Evolutionary conservation across 2,113 vertebrate genomes (phyloP).

Genomic region (Microtus ochrogaster): DNA sequence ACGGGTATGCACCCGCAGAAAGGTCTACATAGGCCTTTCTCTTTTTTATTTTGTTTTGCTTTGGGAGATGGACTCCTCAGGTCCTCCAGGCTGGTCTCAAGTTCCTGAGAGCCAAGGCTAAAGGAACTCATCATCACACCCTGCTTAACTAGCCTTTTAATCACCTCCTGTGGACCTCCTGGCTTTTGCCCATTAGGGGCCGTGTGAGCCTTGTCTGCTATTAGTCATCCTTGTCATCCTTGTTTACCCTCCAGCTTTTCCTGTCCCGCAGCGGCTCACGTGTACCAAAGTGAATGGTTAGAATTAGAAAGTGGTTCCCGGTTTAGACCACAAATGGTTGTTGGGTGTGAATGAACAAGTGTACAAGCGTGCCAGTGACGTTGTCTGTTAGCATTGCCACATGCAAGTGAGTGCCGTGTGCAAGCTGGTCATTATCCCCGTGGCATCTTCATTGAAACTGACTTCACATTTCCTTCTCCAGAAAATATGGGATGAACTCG

Average conservation of each 20-base stretch:
- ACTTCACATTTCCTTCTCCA: constrained; percentile 76
- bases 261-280: neutral
- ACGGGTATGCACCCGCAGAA: neutral
- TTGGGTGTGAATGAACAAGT: neutral
- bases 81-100: neutral
- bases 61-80: neutral
- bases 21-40: neutral
- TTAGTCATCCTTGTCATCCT: constrained; percentile 29
- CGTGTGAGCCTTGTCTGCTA: neutral
- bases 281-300: neutral
- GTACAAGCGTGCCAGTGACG: neutral
- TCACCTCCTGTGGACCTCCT: neutral
- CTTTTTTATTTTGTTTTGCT: neutral
- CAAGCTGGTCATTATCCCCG: neutral
- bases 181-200: neutral
- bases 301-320: neutral
- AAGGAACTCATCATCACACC: neutral
- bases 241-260: neutral
- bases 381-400: neutral
- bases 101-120: neutral
- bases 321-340: neutral
- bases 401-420: neutral
- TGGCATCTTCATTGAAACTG: neutral
- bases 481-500: constrained; percentile 94
- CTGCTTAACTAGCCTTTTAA: neutral